phyloP scores from a whole-genome alignment of 2,113 vertebrate genomes.

The Rana temporaria region DNA sequence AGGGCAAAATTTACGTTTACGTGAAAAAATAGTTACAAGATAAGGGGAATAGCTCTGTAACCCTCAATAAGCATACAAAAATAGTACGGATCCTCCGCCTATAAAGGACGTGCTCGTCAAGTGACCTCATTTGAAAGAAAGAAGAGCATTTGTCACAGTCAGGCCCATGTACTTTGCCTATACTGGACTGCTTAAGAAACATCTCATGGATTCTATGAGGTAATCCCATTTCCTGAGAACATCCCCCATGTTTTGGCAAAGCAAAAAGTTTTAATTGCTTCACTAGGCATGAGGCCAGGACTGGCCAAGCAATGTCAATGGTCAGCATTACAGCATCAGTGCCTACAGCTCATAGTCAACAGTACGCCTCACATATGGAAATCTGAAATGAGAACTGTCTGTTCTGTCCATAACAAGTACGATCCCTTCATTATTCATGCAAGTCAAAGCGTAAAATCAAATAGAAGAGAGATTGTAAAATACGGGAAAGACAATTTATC shows the following conservation, averaged over 20 bases:
- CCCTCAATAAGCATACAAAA: too few relatives aligned
- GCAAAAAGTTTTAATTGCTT: constrained; percentile 24
- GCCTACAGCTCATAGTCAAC: too few relatives aligned
- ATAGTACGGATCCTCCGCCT: background rate
- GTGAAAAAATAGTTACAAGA: constrained; percentile 40
- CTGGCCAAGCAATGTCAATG: background rate
- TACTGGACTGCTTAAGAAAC: background rate
- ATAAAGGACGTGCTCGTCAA: background rate
- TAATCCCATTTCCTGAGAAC: background rate
- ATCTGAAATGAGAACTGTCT: too few relatives aligned
- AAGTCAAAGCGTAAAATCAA: too few relatives aligned
- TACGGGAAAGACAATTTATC: too few relatives aligned
- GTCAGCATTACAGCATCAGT: background rate
- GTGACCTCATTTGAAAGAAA: background rate
- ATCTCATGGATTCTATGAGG: background rate
- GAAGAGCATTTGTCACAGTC: constrained; percentile 2
- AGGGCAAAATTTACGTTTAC: constrained; percentile 62
- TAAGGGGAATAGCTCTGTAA: background rate
- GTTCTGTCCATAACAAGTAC: too few relatives aligned
- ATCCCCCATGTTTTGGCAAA: constrained; percentile 9
- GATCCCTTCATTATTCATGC: too few relatives aligned
- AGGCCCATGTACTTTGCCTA: background rate
- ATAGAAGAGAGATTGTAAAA: too few relatives aligned
- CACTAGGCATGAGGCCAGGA: background rate
- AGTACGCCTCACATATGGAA: too few relatives aligned